Evolutionary conservation across 2,797 vertebrate genomes (phyloP), one percentile per base, ranked within the genome.

Genomic region (Enteromius mattozi): DNA sequence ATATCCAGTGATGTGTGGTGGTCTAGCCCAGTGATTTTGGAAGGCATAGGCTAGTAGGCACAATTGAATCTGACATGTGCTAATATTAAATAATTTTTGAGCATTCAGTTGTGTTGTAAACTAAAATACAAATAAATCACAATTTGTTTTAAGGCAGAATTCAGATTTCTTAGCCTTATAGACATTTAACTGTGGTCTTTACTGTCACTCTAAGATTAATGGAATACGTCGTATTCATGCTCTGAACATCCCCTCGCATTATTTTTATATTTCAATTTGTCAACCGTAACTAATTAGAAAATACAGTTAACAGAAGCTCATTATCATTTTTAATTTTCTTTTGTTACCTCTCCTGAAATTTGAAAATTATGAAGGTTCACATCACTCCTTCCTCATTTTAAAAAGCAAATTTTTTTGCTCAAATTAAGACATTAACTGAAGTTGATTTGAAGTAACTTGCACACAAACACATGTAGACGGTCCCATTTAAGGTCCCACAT

Each of bases 21-120:
- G 78, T 87, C 83, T 88, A 89, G 91, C 89, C 89, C 87, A 87
- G 90, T 88, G 90, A 87, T 91, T 89, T 91, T 91, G 91, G 90
- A 91, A 91, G 91, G 88, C 88, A 88, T 90, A 88, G 88, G 86
- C 85, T 91, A 85, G 71, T 87, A 88, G 87, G 85, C 87, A 86
- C 80, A 74, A 86, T 70, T 86, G 12, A 82, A 86, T 85, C 71
- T 76, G 86, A 54, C 24, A 65, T 78, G 35, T 59, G 71, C 49
- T 69, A 66, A 24, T 17, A 69, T 78, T 51, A 30, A 17, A 10
- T 17, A 19, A 0, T 65, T 78, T 78, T 68, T 75, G 71, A 61
- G 70, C 37, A 33, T 9, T 0, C 0, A 51, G 47, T 40, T 86
- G 65, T 66, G 37, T 85, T 70, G 76, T 56, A 61, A 77, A 76